Base-by-base conservation (phyloP, 2,797 vertebrate genomes). In the Rachycentron canadum region DNA sequence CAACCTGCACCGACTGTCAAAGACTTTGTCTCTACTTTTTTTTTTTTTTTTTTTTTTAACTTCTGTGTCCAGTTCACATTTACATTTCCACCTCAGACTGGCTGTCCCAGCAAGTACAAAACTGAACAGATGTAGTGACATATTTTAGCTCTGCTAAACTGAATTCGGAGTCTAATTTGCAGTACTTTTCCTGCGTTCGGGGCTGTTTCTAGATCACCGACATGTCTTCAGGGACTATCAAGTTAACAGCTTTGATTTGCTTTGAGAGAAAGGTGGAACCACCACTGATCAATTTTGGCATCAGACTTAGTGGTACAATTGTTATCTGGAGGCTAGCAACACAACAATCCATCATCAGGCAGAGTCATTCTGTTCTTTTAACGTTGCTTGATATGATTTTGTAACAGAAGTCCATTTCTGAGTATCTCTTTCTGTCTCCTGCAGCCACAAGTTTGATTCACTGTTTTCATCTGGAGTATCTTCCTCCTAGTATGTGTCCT, bases 1-100 rank as follows among this genome's bases (percentile, higher is more conserved):
- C 85, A 88, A 88, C 84, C 81, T 82, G 69, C 25, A 12, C 56
- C 77, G 17, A 70, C 78, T 77, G 75, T 75, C 79, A 81, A 25
- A 79, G 21, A 68, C 28, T 13, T 0, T 55, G 32, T 74, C 64
- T 58, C 1, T 34, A 4, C 3, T n/a, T 16, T 52, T 36, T 69
- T 69, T 58, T 50, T 49, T 28, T 49, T 70, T 56, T 38, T 30
- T 30, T 53, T 41, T 34, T 16, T 13, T 6, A 21, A 34, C 55
- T 41, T 79, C 28, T 63, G 60, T 67, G 71, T 84, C 75, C 73
- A 59, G 56, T 76, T 72, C 66, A 70, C 76, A 47, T 69, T n/a
- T 34, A n/a, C 28, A 56, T 56, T 25, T 55, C 25, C 41, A 61
- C 26, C 19, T 49, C 30, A 47, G 25, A n/a, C 57, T 17, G 4